Conservation (phyloP, 2,797 vertebrate genomes). For the Limnodromus scolopaceus region DNA sequence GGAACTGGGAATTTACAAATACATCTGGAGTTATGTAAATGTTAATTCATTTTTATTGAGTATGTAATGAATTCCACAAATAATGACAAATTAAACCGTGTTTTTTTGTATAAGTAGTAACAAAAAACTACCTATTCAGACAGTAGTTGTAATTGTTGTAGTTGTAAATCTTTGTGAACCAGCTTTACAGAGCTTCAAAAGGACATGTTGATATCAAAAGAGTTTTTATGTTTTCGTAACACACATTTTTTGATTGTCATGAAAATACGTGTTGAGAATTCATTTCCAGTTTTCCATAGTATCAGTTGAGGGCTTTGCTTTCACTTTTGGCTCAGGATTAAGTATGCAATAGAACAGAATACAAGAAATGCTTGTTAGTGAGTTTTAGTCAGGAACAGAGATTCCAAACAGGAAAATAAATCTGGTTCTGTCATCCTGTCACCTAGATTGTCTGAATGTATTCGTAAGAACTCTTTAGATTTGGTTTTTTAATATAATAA, state of each 20-base stretch:
- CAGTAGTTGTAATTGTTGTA: neutral
- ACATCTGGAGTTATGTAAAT: neutral
- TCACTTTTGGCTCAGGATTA: neutral
- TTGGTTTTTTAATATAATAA: neutral
- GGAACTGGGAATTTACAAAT: neutral
- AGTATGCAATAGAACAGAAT: neutral
- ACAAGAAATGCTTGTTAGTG: neutral
- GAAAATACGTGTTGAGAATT: neutral
- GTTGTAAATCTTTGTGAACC: neutral
- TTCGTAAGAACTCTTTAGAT: neutral
- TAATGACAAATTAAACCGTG: neutral
- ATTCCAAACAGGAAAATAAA: neutral
- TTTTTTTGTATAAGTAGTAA: neutral
- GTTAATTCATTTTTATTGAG: neutral
- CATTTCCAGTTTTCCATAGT: neutral
- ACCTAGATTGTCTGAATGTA: neutral
- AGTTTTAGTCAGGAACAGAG: neutral
- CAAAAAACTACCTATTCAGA: neutral
- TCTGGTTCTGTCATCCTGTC: neutral
- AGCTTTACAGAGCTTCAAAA: neutral
- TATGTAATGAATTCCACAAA: neutral
- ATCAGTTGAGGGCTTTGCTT: neutral
- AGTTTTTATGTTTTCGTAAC: neutral
- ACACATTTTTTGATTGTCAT: neutral
- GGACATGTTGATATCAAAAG: neutral